Base-by-base conservation (phyloP, 2,888 invertebrate species). In the Mimachlamys varia region DNA sequence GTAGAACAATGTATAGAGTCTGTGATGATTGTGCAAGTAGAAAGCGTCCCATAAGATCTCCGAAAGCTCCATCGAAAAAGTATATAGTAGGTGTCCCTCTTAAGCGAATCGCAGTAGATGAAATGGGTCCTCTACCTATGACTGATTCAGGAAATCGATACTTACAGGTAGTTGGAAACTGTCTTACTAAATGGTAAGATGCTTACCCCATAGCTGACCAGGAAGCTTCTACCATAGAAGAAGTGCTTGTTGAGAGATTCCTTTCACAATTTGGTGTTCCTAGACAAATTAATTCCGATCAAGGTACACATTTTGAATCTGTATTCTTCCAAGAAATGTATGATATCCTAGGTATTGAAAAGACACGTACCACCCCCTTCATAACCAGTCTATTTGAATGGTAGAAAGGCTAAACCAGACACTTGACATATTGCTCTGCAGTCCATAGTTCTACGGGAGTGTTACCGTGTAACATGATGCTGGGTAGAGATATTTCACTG, bases 231-330 rank as follows among this genome's bases (percentile, higher is more conserved):
- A n/a, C n/a, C n/a, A n/a, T n/a, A n/a, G n/a, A n/a, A 22, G 53
- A 88, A 1, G 50, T 88, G 19, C 19, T 88, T 15, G 50, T 49
- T 2, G 27, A 27, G 5, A 3, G 62, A 17, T 76, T 76, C 13
- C n/a, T 76, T 27, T 27, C 62, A 27, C 62, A 76, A 27, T 76
- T 76, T 27, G 62, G 62, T 76, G 62, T 76, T 10, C 27, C 62
- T 27, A 76, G 62, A n/a, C 50, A 88, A n/a, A 7, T 50, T 3
- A 27, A 50, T 53, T 88, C 88, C 53, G 88, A 88, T 17, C 88
- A 88, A 22, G 88, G 88, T n/a, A 88, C 22, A 12, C 38, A 88
- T 44, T 88, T 88, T 44, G 88, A 88, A 88, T 22, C 22, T 44
- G 49, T 2, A 12, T 44, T 88, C 12, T 88, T 88, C n/a, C 38